Conservation (phyloP, 2,797 vertebrate species). For the Diglossa cyanea region DNA sequence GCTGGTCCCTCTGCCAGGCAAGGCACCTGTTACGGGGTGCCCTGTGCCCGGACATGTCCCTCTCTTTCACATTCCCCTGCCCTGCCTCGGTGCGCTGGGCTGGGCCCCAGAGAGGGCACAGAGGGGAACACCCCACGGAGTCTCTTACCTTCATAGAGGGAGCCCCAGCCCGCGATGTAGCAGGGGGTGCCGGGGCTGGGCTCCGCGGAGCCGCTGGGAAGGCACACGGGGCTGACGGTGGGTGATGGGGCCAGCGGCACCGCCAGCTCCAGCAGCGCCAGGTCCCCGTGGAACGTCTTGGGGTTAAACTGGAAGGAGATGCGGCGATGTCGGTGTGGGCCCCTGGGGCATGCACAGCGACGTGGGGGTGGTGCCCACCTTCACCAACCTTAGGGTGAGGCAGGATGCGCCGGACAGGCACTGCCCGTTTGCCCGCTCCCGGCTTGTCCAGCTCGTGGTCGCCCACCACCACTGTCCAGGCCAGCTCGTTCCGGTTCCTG, state of each 20-base stretch:
- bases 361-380: neutral
- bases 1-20: constrained; percentile 83
- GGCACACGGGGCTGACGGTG: constrained; percentile 84
- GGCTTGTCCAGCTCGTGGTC: constrained; percentile 84
- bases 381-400: constrained; percentile 88
- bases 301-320: constrained; percentile 83
- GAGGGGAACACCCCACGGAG: too few relatives aligned
- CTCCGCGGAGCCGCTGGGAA: constrained; percentile 80
- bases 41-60: rapidly evolving
- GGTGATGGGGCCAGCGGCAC: constrained; percentile 75
- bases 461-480: constrained; percentile 89
- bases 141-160: constrained; percentile 87
- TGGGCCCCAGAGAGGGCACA: neutral
- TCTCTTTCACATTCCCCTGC: neutral
- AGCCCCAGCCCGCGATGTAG: constrained; percentile 93
- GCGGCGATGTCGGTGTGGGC: rapidly evolving
- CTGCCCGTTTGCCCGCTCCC: constrained; percentile 78
- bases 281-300: constrained; percentile 90
- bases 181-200: constrained; percentile 84
- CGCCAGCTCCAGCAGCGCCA: constrained; percentile 89
- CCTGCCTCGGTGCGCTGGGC: neutral
- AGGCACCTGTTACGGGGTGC: neutral
- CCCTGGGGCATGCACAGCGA: rapidly evolving
- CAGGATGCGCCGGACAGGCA: constrained; percentile 89
- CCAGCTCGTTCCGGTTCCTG: constrained; percentile 86